A percentile compares a stretch with the other conserved stretches of the same genome.
Evolutionary conservation across 2,113 vertebrate genomes (phyloP).

Genomic region (Siniperca chuatsi): DNA sequence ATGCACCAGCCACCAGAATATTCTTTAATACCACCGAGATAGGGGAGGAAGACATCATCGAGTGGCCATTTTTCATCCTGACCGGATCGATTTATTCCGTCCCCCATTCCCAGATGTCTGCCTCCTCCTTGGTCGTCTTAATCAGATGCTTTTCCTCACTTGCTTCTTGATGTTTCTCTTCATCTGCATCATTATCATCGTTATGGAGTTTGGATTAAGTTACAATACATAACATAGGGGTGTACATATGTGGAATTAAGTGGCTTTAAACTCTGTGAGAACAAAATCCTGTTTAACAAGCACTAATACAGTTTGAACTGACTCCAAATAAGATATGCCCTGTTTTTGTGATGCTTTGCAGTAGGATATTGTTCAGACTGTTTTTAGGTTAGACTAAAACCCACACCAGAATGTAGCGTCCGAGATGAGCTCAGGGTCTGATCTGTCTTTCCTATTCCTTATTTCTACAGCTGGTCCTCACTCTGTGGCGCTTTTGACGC

Average conservation of each 20-base stretch:
- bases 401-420: not conserved
- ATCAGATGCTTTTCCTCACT: constrained; percentile 1
- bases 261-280: constrained; percentile 2
- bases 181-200: not conserved
- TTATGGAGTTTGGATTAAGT: not conserved
- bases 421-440: not conserved
- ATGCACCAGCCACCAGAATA: constrained; percentile 27
- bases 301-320: not conserved
- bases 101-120: not conserved
- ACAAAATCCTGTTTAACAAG: constrained; percentile 18
- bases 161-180: not conserved
- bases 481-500: constrained; percentile 37
- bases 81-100: constrained; percentile 47
- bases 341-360: not conserved
- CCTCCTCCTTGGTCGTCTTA: constrained; percentile 2
- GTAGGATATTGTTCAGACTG: too few relatives aligned
- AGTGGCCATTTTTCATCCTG: constrained; percentile 62
- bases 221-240: not conserved
- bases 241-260: constrained; percentile 15
- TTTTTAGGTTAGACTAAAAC: not conserved
- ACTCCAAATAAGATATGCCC: not conserved
- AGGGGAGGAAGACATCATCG: constrained; percentile 35
- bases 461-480: not conserved
- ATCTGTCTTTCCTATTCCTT: not conserved
- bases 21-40: constrained; percentile 35